Base-by-base conservation (phyloP, 2,888 invertebrate genomes). In the Apeira syringaria region DNA sequence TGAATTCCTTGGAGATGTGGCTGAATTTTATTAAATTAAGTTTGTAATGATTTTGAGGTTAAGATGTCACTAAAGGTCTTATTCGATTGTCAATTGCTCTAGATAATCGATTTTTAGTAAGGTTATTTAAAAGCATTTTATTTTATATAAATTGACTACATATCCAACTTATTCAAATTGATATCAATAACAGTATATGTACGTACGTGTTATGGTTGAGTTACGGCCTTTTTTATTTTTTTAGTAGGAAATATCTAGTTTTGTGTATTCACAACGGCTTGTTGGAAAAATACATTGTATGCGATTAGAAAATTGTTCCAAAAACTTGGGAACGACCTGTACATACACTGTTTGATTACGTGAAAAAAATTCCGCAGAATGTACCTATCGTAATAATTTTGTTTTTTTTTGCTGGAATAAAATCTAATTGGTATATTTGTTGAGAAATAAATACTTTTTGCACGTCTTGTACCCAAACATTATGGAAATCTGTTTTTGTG, bases 321-420 rank as follows among this genome's bases (percentile, higher is more conserved):
- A 81, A 79, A 81, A 79, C 62, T 62, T 72, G 66, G 60, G 71
- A 67, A 66, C 28, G 12, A 35, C n/a, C n/a, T n/a, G n/a, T n/a
- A n/a, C n/a, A n/a, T n/a, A n/a, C n/a, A n/a, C n/a, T n/a, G n/a
- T n/a, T n/a, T n/a, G n/a, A n/a, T n/a, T n/a, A n/a, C n/a, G n/a
- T n/a, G n/a, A n/a, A n/a, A n/a, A n/a, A n/a, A n/a, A n/a, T n/a
- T n/a, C n/a, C n/a, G n/a, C n/a, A n/a, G n/a, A n/a, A n/a, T n/a
- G n/a, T n/a, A n/a, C n/a, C n/a, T n/a, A n/a, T n/a, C n/a, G n/a
- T n/a, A n/a, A n/a, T n/a, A n/a, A n/a, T n/a, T n/a, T n/a, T n/a
- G n/a, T n/a, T n/a, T n/a, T n/a, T n/a, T n/a, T n/a, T n/a, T n/a
- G n/a, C n/a, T n/a, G n/a, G n/a, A n/a, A n/a, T n/a, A n/a, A n/a